These are phyloP conservation scores for Sarcophaga rosellei DNA, from an alignment of 2,888 invertebrate species.

Conservation along the genomic window DNA sequence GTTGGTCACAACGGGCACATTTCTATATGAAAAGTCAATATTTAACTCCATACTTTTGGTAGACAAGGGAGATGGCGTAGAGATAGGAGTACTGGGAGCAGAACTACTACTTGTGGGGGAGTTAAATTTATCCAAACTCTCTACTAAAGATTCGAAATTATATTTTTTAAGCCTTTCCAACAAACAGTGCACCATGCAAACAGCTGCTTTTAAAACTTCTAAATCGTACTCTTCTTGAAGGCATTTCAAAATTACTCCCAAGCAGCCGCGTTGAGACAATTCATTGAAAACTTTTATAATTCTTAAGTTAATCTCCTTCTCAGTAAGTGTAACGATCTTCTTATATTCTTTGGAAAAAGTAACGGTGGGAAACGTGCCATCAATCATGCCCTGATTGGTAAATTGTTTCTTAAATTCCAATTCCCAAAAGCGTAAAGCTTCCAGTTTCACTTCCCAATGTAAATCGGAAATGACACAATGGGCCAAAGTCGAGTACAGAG, in stretches of 20 bases:
- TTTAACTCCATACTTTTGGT: background rate
- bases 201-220: slow-evolving; percentile 86
- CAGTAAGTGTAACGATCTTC: slow-evolving; percentile 89
- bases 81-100: background rate
- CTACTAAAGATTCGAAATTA: slow-evolving; percentile 80
- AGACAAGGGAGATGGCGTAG: background rate
- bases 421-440: slow-evolving; percentile 88
- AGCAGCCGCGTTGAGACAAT: slow-evolving; percentile 86
- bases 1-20: background rate
- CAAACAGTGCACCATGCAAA: slow-evolving; percentile 81
- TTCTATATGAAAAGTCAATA: background rate
- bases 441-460: slow-evolving; percentile 91
- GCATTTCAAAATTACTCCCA: slow-evolving; percentile 86
- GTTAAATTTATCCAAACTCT: slow-evolving; percentile 74
- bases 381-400: slow-evolving; percentile 91
- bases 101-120: background rate
- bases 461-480: slow-evolving; percentile 87
- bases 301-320: slow-evolving; percentile 83
- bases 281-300: slow-evolving; percentile 86
- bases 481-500: slow-evolving; percentile 85
- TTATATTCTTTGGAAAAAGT: slow-evolving; percentile 90
- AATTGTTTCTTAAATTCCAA: slow-evolving; percentile 85
- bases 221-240: slow-evolving; percentile 87
- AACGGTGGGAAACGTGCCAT: slow-evolving; percentile 89
- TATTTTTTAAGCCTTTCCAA: slow-evolving; percentile 83